Evolutionary conservation across 2,888 invertebrate species (phyloP), one percentile per base, ranked within the genome.

Genomic region (Drosophila vallismaia): DNA sequence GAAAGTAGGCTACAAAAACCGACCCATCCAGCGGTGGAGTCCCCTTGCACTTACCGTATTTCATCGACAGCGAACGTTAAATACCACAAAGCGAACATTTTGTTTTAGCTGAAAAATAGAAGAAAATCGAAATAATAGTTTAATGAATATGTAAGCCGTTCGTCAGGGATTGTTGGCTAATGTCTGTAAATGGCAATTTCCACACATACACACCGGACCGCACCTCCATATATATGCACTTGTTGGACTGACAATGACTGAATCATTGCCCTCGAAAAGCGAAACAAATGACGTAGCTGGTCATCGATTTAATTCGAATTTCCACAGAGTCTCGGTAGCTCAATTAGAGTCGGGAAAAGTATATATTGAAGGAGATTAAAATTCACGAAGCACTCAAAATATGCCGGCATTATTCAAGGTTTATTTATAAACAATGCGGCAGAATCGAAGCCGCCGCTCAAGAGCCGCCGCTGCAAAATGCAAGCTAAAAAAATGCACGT

Each of bases 61-160:
- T 91, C 91, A 42, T 90, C 91, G 68, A 91, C 82, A 53, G 91
- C 91, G 70, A 91, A 83, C 46, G 91, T 89, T 64, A 91, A 76
- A 81, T 91, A 91, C 91, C 91, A 91, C 77, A 91, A 83, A 62
- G 91, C 91, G 79, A 91, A 91, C 91, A 91, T 91, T 71, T 73
- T 76, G 44, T 59, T 40, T 62, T 68, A 64, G 58, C 90, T 90
- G 77, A 62, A 89, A 89, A 89, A 75, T 51, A 71, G 40, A 67
- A 55, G 26, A 75, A 59, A 60, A 69, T 69, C 24, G 31, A 31
- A 44, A 54, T 19, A 64, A 46, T 48, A 14, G 58, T 46, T 54
- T 1, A 33, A 29, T 42, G 38, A 60, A 50, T 49, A 36, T 28
- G 28, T 40, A 49, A 48, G 51, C 31, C 1, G 29, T 8, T 28